phyloP scores from a whole-genome alignment of 2,888 invertebrate species.

The Synergus gifuensis region DNA sequence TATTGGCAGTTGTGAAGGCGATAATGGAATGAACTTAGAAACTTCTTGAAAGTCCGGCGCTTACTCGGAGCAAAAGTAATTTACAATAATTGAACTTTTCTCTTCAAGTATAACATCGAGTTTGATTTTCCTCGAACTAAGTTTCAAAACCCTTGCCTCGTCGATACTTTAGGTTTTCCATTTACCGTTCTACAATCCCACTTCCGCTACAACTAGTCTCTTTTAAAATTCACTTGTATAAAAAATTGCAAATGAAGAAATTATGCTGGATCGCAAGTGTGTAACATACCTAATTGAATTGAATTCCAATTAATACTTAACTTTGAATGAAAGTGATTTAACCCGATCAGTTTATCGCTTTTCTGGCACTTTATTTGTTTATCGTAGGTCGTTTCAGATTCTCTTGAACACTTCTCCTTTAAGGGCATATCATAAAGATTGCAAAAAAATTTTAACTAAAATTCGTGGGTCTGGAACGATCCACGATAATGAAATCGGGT shows the following conservation, averaged over 20 bases:
- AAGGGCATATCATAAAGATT: no score
- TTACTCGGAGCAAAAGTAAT: conserved; percentile 23
- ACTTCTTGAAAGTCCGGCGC: neutral
- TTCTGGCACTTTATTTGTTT: no score
- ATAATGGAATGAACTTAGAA: conserved; percentile 15
- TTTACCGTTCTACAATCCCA: neutral
- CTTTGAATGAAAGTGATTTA: no score
- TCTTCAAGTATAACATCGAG: conserved; percentile 1
- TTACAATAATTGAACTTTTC: conserved; percentile 32
- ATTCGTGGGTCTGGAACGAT: no score
- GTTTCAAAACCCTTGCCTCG: conserved; percentile 11
- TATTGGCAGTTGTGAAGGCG: neutral
- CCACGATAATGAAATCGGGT: neutral
- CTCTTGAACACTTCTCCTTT: no score
- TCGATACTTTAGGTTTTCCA: neutral
- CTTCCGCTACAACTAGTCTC: neutral
- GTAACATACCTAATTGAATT: neutral
- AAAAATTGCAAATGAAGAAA: neutral
- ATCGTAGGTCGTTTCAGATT: no score
- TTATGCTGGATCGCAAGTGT: neutral
- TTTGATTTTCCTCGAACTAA: conserved; percentile 29
- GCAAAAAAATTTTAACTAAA: no score
- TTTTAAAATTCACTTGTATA: neutral
- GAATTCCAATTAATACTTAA: no score
- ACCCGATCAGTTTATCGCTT: no score